Conservation (phyloP, 2,888 invertebrate genomes). For the Epinotia bilunana region DNA sequence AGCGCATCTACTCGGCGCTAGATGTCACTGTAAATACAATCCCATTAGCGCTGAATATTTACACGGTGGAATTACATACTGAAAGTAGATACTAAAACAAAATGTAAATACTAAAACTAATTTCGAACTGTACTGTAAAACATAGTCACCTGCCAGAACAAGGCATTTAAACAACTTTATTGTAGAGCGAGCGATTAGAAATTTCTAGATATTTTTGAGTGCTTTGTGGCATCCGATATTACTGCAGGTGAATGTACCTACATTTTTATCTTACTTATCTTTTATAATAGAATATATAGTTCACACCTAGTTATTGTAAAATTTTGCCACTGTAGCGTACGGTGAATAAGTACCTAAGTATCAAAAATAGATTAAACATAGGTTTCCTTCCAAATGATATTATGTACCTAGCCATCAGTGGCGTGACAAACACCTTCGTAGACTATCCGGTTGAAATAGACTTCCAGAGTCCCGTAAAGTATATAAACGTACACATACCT, state of each 20-base stretch:
- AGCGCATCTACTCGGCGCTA: conserved; percentile 54
- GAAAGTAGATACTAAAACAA: conserved; percentile 1
- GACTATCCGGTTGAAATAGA: neutral
- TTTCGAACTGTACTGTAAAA: neutral
- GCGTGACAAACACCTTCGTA: neutral
- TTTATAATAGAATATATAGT: no score
- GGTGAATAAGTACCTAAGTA: no score
- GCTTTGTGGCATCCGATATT: neutral
- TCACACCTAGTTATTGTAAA: no score
- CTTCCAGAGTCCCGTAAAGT: neutral
- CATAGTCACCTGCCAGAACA: neutral
- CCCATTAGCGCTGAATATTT: no score
- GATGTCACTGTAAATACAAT: conserved; percentile 54
- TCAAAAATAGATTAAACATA: no score
- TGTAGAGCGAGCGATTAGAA: no score
- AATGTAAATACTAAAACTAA: neutral
- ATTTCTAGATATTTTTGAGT: neutral
- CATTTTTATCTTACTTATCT: no score
- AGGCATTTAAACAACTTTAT: neutral
- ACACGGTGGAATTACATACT: no score
- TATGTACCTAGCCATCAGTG: no score
- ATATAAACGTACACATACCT: no score
- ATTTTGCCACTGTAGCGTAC: no score
- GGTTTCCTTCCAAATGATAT: no score
- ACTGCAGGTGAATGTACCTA: neutral